A percentile compares a stretch with the other conserved stretches of the same genome.
phyloP scores from a whole-genome alignment of 1,140 invertebrate genomes.

The Drosophila jambulina region DNA sequence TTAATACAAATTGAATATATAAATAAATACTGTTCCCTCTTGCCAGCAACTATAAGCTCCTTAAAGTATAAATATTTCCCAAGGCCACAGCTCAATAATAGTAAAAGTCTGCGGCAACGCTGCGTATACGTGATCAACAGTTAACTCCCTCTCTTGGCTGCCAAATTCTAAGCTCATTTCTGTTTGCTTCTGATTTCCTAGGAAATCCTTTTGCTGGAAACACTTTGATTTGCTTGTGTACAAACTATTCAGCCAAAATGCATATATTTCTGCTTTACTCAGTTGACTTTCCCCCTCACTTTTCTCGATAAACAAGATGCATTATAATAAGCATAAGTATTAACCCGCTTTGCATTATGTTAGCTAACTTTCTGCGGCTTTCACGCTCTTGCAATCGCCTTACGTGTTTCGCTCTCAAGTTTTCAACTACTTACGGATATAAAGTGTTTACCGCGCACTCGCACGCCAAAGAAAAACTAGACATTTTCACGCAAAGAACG shows the following conservation, averaged over 20 bases:
- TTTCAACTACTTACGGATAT: constrained; percentile 44
- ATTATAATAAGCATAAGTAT: not conserved
- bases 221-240: not conserved
- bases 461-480: constrained; percentile 20
- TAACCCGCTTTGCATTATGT: constrained; percentile 17
- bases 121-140: constrained; percentile 11
- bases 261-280: not conserved
- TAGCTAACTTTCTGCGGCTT: constrained; percentile 20
- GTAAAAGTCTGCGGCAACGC: not conserved
- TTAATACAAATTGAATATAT: too few species aligned
- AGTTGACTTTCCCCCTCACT: not conserved
- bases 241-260: not conserved
- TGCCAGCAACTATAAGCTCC: not conserved
- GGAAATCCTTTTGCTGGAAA: not conserved
- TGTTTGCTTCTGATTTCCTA: not conserved
- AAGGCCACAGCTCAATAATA: not conserved
- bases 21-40: not conserved
- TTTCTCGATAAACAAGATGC: not conserved
- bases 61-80: not conserved
- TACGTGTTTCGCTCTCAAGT: constrained; percentile 21
- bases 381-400: constrained; percentile 13
- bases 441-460: constrained; percentile 39
- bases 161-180: not conserved
- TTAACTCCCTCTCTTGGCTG: not conserved
- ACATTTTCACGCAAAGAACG: constrained; percentile 54